Base-by-base conservation (phyloP, 2,888 invertebrate species). In the Abrostola triplasia region DNA sequence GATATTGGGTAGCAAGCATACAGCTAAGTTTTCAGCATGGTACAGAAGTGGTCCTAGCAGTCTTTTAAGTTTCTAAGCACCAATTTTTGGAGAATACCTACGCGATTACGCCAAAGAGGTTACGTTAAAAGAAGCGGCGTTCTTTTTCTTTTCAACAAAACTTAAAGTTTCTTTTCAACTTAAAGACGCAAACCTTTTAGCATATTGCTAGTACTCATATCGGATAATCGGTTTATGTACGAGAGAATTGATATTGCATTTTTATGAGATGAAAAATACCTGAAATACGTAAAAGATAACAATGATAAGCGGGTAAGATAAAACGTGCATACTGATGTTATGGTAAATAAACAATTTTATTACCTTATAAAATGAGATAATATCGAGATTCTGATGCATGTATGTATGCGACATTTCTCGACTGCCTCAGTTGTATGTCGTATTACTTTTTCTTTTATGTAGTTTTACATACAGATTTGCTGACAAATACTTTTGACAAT, bases 341-440 rank as follows among this genome's bases (percentile, higher is more conserved):
- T 67, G 64, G 13, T 60, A 71, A 73, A 71, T 40, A 73, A 73
- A 73, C 69, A 71, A 68, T 63, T 59, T 0, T 36, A 73, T 73
- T 48, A 36, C 44, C 40, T 5, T 44, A 44, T 44, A 49, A 47
- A 48, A 60, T 64, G 35, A 44, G 44, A 57, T 56, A 9, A 9
- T 58, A 38, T 60, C 40, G 56, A 6, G 8, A 48, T 63, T 53
- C 63, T 8, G 37, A 47, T 24, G 24, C 24, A 24, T 24, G 24
- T 24, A 24, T 24, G 24, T 24, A 24, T 24, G 24, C 24, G 24
- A 24, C 24, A 24, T 24, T 24, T 24, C 24, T 24, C 4, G 24
- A 24, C 24, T 24, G 4, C 4, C 24, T 24, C 4, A 24, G 24
- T 24, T 24, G 24, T 24, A 47, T 47, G 44, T 13, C 5, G 24